Percentiles rank a stretch among this genome's conserved stretches.
phyloP scores from a whole-genome alignment of 2,797 vertebrate genomes.

The Syngnathus acus region DNA sequence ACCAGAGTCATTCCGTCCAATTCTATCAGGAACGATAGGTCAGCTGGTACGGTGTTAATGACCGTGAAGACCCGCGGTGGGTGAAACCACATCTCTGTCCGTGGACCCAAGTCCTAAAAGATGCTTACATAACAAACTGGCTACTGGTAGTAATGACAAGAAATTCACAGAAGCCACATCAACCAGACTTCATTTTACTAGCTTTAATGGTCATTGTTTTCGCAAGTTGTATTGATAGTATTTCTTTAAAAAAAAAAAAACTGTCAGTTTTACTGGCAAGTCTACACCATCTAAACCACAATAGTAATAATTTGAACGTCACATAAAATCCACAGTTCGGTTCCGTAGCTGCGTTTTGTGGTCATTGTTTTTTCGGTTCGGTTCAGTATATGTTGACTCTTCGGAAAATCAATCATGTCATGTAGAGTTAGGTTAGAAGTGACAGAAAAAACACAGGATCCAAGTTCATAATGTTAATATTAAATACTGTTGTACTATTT shows the following conservation, averaged over 20 bases:
- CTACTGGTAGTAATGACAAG: not conserved
- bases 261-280: not conserved
- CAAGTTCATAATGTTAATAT: no score
- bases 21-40: slow-evolving; percentile 32
- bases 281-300: not conserved
- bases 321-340: no score
- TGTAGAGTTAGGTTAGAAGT: no score
- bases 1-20: slow-evolving; percentile 31
- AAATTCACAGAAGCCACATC: not conserved
- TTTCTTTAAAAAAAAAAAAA: not conserved
- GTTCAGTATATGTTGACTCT: no score
- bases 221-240: not conserved
- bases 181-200: not conserved
- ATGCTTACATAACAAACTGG: not conserved
- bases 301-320: not conserved
- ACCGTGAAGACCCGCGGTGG: slow-evolving; percentile 22
- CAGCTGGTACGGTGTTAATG: slow-evolving; percentile 32
- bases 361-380: no score
- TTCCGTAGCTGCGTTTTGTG: no score
- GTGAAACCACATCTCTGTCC: slow-evolving; percentile 9
- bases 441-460: no score
- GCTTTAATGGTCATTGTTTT: not conserved
- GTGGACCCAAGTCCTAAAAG: not conserved
- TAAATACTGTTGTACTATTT: no score
- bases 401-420: no score